Evolutionary conservation across 92 coral and sea anemone genomes (phyloP).

Genomic region (Siderastrea radians): DNA sequence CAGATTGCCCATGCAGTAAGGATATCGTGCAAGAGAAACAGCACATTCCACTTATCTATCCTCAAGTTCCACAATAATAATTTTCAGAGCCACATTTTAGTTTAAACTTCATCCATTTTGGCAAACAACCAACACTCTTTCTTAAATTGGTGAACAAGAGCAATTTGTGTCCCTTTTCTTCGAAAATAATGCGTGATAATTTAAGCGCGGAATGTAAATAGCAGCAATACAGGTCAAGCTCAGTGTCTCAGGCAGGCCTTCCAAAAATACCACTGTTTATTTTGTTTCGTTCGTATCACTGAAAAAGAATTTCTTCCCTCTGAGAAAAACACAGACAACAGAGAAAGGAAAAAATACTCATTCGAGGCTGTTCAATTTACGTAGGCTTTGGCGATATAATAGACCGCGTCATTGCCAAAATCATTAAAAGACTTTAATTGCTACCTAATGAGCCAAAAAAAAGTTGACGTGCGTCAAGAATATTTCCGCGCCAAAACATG

Average conservation of each 20-base stretch:
- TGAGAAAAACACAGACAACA: background rate
- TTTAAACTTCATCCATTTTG: background rate
- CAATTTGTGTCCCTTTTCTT: background rate
- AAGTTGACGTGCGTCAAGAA: conserved; percentile 1
- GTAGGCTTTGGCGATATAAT: background rate
- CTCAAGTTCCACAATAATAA: background rate
- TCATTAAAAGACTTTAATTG: conserved; percentile 9
- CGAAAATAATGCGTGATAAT: background rate
- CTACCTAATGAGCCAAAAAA: conserved; percentile 16
- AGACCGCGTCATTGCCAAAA: conserved; percentile 13
- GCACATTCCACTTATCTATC: background rate
- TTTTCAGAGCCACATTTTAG: background rate
- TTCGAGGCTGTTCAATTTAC: background rate
- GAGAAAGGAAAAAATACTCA: background rate
- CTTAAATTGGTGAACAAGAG: background rate
- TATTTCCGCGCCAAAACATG: conserved; percentile 9
- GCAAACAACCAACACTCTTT: background rate
- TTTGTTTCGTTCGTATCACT: background rate
- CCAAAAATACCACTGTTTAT: background rate
- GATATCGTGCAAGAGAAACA: background rate
- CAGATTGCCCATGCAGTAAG: background rate
- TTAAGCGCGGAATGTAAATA: background rate
- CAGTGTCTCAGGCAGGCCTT: conserved; percentile 14
- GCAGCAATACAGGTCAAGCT: background rate
- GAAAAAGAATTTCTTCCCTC: background rate